Base-by-base conservation (phyloP, 1,140 invertebrate species). In the Achroia grisella region DNA sequence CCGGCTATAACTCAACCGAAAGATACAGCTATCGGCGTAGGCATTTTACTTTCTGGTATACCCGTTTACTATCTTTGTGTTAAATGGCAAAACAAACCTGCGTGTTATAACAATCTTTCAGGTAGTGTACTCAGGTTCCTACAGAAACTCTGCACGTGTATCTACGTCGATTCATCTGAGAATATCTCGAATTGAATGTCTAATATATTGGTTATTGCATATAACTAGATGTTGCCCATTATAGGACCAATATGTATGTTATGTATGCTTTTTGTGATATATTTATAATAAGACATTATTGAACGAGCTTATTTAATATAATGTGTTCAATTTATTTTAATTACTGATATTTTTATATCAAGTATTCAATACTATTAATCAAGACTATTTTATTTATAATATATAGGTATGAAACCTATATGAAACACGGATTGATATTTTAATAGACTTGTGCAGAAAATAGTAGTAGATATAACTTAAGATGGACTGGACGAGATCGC, bases 11-110 rank as follows among this genome's bases (percentile, higher is more conserved):
- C 89, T 8, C 89, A 90, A 42, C 94, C 95, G 0, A 89, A 77
- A 53, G 95, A 96, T 84, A 93, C 96, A 8, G 92, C 93, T 0
- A 90, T 98, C 32, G 97, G 96, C 10, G 75, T 95, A 8, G 87
- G 87, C 8, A 95, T 99, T 31, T 94, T 97, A 27, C 62, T 93
- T 0, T 93, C 95, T 4, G 97, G 96, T 6, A 92, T 98, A 48
- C 97, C 97, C 1, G 93, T 98, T 2, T 99, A 98, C 78, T 90
- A 93, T 34, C 49, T 97, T 0, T 97, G 95, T 56, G 94, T 98
- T 12, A 88, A 89, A 46, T 97, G 95, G 95, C 89, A 94, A 67
- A 91, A 90, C 13, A 98, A 97, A 76, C 88, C 88, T 0, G 48
- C 72, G 10, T 56, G 60, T 8, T 88, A 87, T 49, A 56, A 86